Evolutionary conservation across 2,797 vertebrate genomes (phyloP), one percentile per base, ranked within the genome.

Genomic region (Poecilia velifera): DNA sequence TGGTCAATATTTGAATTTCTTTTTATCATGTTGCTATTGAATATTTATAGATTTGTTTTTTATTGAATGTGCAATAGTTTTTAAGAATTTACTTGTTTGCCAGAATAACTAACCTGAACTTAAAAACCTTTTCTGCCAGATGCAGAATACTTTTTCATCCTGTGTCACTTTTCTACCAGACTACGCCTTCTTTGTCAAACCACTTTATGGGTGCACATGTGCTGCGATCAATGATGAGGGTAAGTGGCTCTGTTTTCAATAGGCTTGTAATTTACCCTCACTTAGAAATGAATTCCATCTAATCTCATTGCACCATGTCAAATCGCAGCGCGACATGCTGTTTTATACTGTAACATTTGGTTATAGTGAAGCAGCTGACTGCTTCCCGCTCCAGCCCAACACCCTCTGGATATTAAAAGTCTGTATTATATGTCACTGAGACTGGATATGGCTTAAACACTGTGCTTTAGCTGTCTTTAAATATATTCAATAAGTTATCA

Each of bases 281-380:
- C 95, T 96, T 95, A 96, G 95, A 96, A 96, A 96, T 94, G 93
- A 96, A 94, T 96, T 96, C 91, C 93, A 93, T 96, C 94, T 96
- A 96, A 96, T 96, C 95, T 96, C 94, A 95, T 95, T 95, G 91
- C 93, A 93, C 93, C 94, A 93, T 96, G 96, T 96, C 96, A 96
- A 95, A 96, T 94, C 92, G 92, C 88, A 86, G 84, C 76, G 87
- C 88, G 91, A 95, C 95, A 95, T 88, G 94, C 93, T 95, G 95
- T 95, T 96, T 96, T 95, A 94, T 94, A 91, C 94, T 88, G 94
- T 94, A 95, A 95, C 94, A 95, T 96, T 96, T 95, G 95, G 94
- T 96, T 96, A 93, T 93, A 93, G 90, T 82, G 95, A 91, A 94
- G 93, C 94, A 96, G 93, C 91, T 93, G 92, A 94, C 86, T 94